These are phyloP conservation scores for Caenorhabditis tropicalis DNA, from an alignment of 1,140 invertebrate genomes.

Conservation along the genomic window DNA sequence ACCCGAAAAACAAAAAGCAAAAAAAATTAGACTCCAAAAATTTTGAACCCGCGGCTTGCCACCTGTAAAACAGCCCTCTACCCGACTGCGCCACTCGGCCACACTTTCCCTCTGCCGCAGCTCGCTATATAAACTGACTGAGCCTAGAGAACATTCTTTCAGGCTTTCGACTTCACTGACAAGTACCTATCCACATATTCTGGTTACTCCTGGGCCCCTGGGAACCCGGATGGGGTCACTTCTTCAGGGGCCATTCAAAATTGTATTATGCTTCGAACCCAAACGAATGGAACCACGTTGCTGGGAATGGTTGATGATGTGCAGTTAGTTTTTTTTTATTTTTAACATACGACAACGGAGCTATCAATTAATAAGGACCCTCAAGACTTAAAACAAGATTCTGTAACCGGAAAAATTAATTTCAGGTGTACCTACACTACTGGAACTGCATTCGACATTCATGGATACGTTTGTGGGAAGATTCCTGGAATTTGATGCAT, in stretches of 20 bases:
- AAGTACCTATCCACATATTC: not conserved
- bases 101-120: too few species aligned
- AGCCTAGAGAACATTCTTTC: too few species aligned
- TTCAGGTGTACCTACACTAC: not conserved
- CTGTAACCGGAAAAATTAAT: too few species aligned
- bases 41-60: too few species aligned
- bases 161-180: not conserved
- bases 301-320: not conserved
- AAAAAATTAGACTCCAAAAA: too few species aligned
- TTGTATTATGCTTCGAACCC: not conserved
- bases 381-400: too few species aligned
- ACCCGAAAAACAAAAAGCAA: too few species aligned
- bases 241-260: not conserved
- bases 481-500: not conserved
- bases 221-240: not conserved
- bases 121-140: too few species aligned
- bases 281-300: not conserved
- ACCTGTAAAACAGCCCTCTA: too few species aligned
- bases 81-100: too few species aligned
- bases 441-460: not conserved
- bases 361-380: too few species aligned
- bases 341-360: too few species aligned
- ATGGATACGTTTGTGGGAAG: not conserved
- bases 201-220: not conserved
- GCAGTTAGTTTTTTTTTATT: not conserved